Evolutionary conservation across 2,797 vertebrate species (phyloP).

Genomic region (Poecilia velifera): DNA sequence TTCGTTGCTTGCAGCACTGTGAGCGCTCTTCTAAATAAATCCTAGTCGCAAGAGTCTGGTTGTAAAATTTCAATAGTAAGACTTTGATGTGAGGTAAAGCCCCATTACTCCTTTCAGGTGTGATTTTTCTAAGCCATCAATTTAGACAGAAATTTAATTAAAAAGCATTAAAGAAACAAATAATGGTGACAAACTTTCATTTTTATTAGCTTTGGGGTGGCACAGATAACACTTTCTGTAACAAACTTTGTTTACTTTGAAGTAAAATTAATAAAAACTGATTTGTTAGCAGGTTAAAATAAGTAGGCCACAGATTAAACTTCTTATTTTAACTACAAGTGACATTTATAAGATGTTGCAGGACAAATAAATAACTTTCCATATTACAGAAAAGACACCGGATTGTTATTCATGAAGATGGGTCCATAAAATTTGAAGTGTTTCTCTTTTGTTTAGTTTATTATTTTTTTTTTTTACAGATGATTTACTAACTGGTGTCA

Average conservation of each 20-base stretch:
- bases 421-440: constrained; percentile 17
- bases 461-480: neutral
- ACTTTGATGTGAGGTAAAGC: neutral
- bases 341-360: constrained; percentile 49
- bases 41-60: neutral
- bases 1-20: neutral
- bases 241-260: constrained; percentile 35
- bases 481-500: constrained; percentile 16
- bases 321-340: constrained; percentile 31
- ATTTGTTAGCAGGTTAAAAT: constrained; percentile 45
- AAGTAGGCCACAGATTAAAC: constrained; percentile 32
- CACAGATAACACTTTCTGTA: constrained; percentile 40
- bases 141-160: neutral
- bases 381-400: constrained; percentile 29
- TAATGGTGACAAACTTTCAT: constrained; percentile 25
- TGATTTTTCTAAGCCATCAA: neutral
- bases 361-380: constrained; percentile 68
- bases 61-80: neutral
- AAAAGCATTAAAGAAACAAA: constrained; percentile 6
- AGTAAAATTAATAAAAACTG: constrained; percentile 23
- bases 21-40: neutral
- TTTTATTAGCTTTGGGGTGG: constrained; percentile 58
- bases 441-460: constrained; percentile 4
- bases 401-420: constrained; percentile 8
- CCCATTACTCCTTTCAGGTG: neutral